Conservation (phyloP, 2,797 vertebrate species). For the Pseudochaenichthys georgianus region DNA sequence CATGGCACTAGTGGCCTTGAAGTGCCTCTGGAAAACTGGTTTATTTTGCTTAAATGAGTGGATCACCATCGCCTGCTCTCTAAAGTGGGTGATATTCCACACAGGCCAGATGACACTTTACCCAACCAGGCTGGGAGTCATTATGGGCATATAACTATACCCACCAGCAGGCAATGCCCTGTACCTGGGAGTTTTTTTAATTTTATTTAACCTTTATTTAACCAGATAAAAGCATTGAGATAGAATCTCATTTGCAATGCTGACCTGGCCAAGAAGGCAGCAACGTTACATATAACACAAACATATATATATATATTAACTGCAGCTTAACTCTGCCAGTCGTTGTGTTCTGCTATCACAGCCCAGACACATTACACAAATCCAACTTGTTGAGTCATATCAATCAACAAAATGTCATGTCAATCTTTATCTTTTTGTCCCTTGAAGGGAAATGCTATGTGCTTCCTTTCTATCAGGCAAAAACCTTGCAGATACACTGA, state of each 20-base stretch:
- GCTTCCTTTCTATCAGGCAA: constrained; percentile 7
- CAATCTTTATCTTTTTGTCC: constrained; percentile 30
- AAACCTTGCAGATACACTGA: constrained; percentile 6
- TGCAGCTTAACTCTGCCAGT: constrained; percentile 10
- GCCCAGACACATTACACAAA: constrained; percentile 19
- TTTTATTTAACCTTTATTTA: too few species aligned
- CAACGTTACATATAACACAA: too few species aligned
- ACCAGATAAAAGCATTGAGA: too few species aligned
- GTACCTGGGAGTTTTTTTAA: not conserved
- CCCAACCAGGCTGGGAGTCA: not conserved
- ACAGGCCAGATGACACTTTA: not conserved
- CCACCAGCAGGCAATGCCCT: not conserved
- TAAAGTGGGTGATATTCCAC: constrained; percentile 7
- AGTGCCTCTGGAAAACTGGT: not conserved
- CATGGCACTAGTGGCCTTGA: not conserved
- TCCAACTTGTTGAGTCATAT: constrained; percentile 20
- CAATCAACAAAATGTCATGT: constrained; percentile 29
- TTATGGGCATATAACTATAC: not conserved
- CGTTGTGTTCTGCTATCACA: constrained; percentile 24
- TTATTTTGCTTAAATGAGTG: constrained; percentile 15
- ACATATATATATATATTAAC: not conserved
- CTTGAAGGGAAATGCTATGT: constrained; percentile 25
- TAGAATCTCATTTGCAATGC: too few species aligned
- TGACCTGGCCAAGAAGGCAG: too few species aligned
- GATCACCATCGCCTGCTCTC: not conserved